These are phyloP conservation scores for Bombylius discolor DNA, from an alignment of 2,888 invertebrate genomes.

Conservation along the genomic window DNA sequence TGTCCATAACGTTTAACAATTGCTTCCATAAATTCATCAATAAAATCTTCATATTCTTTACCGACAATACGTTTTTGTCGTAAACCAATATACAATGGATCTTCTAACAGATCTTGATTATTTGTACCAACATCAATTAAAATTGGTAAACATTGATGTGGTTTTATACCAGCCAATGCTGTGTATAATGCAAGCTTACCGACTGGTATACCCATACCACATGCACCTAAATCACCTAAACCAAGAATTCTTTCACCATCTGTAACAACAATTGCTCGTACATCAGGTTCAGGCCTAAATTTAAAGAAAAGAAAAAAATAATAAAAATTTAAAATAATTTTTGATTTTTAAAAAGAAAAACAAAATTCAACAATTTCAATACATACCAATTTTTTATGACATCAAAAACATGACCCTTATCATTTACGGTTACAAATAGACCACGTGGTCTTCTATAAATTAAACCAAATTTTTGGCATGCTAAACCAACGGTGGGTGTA, in stretches of 20 bases:
- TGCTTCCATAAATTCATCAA: constrained; percentile 96
- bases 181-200: constrained; percentile 94
- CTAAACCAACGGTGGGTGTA: constrained; percentile 93
- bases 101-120: constrained; percentile 75
- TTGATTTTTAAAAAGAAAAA: neutral
- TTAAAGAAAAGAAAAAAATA: neutral
- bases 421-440: constrained; percentile 90
- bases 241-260: constrained; percentile 97
- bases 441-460: constrained; percentile 91
- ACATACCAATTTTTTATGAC: constrained; percentile 42
- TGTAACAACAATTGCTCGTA: constrained; percentile 81
- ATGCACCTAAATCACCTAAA: constrained; percentile 89
- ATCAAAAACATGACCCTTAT: constrained; percentile 83
- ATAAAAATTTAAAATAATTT: neutral
- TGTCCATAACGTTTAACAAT: constrained; percentile 77
- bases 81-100: constrained; percentile 90
- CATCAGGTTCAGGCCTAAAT: constrained; percentile 65
- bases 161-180: constrained; percentile 91
- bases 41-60: constrained; percentile 75
- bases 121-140: constrained; percentile 91
- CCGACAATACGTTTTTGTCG: constrained; percentile 75
- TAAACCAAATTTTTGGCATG: constrained; percentile 93
- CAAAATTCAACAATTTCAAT: neutral
- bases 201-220: constrained; percentile 95
- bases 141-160: constrained; percentile 87